Conservation (phyloP, 2,113 vertebrate genomes). For the Rhegmatorhina hoffmannsi region DNA sequence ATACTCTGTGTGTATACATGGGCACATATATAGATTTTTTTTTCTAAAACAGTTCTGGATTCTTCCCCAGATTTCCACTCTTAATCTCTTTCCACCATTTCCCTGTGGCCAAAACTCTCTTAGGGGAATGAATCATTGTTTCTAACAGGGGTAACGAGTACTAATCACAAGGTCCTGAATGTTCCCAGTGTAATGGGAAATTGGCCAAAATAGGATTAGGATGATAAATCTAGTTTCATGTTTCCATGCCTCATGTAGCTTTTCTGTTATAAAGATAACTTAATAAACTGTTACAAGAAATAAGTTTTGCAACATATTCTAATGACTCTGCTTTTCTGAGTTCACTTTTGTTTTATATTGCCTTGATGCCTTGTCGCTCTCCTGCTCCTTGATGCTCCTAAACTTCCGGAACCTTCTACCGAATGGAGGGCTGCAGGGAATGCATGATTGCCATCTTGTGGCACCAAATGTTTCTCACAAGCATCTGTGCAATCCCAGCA, state of each 20-base stretch:
- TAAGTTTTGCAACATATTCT: neutral
- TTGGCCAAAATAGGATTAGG: constrained; percentile 20
- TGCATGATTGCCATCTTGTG: constrained; percentile 58
- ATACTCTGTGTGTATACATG: neutral
- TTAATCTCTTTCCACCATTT: neutral
- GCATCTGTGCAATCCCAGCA: neutral
- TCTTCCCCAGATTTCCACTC: neutral
- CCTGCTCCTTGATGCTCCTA: neutral
- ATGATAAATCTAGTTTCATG: neutral
- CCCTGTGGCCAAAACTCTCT: neutral
- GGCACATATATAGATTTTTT: neutral
- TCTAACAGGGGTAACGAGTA: neutral
- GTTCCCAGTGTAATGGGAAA: constrained; percentile 12
- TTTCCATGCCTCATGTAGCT: neutral
- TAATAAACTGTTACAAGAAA: constrained; percentile 10
- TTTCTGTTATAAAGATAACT: constrained; percentile 26
- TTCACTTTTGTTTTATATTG: neutral
- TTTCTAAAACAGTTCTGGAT: neutral
- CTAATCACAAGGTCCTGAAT: neutral
- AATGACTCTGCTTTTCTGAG: neutral
- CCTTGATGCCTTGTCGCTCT: neutral
- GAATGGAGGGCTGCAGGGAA: neutral
- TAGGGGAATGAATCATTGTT: neutral
- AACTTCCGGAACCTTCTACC: constrained; percentile 52
- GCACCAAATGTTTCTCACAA: neutral